A percentile compares a stretch with the other conserved stretches of the same genome.
phyloP scores from a whole-genome alignment of 2,113 vertebrate genomes.

The Strigops habroptila region DNA sequence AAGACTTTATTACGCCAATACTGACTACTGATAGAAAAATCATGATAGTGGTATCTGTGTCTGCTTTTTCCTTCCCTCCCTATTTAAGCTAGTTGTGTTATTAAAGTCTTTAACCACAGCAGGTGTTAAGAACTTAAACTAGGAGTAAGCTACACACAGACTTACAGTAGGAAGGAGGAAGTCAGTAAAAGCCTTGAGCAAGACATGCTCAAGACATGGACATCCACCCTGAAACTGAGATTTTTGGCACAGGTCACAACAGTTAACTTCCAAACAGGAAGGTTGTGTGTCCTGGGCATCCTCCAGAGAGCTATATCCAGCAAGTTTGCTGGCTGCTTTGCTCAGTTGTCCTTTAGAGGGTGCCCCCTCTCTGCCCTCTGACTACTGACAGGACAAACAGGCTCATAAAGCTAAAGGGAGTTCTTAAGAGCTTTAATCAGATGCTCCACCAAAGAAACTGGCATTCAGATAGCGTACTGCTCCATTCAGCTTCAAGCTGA shows the following conservation, averaged over 20 bases:
- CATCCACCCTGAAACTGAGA: rapidly evolving
- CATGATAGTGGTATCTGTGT: background rate
- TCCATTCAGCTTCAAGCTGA: background rate
- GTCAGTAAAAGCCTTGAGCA: background rate
- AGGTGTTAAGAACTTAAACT: background rate
- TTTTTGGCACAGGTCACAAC: background rate
- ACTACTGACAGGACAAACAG: background rate
- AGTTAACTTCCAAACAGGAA: background rate
- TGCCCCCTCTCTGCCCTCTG: background rate
- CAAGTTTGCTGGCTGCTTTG: background rate
- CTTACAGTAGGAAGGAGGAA: background rate
- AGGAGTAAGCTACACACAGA: rapidly evolving
- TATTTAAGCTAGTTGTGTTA: background rate
- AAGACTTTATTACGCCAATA: background rate
- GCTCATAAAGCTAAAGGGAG: background rate
- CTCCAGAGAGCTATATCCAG: background rate
- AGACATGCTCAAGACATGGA: background rate
- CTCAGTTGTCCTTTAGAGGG: background rate
- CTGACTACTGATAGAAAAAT: background rate
- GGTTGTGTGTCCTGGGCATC: background rate
- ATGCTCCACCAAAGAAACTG: background rate
- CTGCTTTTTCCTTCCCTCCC: background rate
- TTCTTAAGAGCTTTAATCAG: background rate
- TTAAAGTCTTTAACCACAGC: background rate
- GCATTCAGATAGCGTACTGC: background rate